A percentile compares a stretch with the other conserved stretches of the same genome.
Conservation (phyloP, 2,888 invertebrate genomes). For the Alloscopus bannaensis region DNA sequence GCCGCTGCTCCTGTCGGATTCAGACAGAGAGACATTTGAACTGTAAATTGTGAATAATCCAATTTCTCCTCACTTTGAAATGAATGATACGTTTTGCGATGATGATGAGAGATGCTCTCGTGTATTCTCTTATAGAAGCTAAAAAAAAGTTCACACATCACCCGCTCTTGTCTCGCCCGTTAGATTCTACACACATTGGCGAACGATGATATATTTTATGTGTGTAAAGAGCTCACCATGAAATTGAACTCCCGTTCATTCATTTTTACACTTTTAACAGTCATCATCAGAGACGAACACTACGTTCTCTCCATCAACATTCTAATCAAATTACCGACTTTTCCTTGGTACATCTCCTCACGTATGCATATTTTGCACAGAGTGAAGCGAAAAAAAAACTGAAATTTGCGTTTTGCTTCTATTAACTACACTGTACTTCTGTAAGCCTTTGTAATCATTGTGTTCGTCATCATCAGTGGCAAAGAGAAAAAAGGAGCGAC, state of each 20-base stretch:
- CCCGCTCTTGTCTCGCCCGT: too few relatives aligned
- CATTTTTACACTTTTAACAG: constrained; percentile 29
- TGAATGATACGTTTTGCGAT: too few relatives aligned
- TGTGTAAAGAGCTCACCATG: too few relatives aligned
- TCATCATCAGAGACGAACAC: too few relatives aligned
- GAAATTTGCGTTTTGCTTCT: not conserved
- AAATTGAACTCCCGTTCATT: constrained; percentile 33
- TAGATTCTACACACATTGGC: too few relatives aligned
- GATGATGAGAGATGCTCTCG: too few relatives aligned
- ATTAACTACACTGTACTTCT: not conserved
- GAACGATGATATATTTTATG: too few relatives aligned
- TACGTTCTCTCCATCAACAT: constrained; percentile 10
- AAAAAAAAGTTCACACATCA: too few relatives aligned
- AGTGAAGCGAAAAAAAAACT: constrained; percentile 14
- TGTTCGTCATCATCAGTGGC: constrained; percentile 22
- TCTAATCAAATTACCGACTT: constrained; percentile 32
- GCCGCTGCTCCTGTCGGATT: not conserved
- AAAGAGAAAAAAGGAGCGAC: not conserved
- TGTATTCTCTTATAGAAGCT: too few relatives aligned
- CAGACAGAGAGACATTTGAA: not conserved
- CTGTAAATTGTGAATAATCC: constrained; percentile 21
- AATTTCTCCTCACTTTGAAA: too few relatives aligned
- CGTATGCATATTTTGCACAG: not conserved
- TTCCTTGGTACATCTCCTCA: not conserved
- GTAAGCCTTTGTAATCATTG: constrained; percentile 12